Evolutionary conservation across 2,797 vertebrate genomes (phyloP).

Genomic region (Oryzias sinensis): DNA sequence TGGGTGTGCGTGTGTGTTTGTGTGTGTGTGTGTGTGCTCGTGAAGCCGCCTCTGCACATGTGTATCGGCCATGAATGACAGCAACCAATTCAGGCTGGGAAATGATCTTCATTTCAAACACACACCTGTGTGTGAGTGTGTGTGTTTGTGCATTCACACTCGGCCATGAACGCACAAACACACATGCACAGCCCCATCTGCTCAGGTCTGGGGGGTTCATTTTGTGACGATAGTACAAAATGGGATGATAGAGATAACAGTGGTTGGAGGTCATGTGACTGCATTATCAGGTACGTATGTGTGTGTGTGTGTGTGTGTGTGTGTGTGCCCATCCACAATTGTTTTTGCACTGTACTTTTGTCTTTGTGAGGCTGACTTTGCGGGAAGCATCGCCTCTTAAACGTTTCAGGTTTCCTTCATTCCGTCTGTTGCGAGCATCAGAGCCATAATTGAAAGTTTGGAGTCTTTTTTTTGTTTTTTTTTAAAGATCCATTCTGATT

Average conservation of each 20-base stretch:
- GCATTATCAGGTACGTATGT: conserved; percentile 57
- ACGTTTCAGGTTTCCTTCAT: background rate
- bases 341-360: background rate
- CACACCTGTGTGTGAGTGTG: conserved; percentile 6
- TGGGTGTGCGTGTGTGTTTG: conserved; percentile 28
- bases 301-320: conserved; percentile 34
- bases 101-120: conserved; percentile 64
- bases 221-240: conserved; percentile 56
- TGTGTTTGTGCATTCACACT: conserved; percentile 8
- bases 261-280: conserved; percentile 58
- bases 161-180: conserved; percentile 13
- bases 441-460: too few relatives aligned
- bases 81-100: conserved; percentile 64
- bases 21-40: background rate
- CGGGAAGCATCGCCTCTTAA: background rate
- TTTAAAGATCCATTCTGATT: too few relatives aligned
- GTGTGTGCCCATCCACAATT: background rate
- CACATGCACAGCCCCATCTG: conserved; percentile 52
- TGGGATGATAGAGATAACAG: conserved; percentile 50
- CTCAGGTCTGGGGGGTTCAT: conserved; percentile 50
- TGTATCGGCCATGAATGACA: conserved; percentile 61
- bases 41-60: conserved; percentile 16
- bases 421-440: background rate
- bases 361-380: conserved; percentile 2
- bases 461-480: too few relatives aligned